Base-by-base conservation (phyloP, 2,888 invertebrate genomes). In the Epiperipatus broadwayi region DNA sequence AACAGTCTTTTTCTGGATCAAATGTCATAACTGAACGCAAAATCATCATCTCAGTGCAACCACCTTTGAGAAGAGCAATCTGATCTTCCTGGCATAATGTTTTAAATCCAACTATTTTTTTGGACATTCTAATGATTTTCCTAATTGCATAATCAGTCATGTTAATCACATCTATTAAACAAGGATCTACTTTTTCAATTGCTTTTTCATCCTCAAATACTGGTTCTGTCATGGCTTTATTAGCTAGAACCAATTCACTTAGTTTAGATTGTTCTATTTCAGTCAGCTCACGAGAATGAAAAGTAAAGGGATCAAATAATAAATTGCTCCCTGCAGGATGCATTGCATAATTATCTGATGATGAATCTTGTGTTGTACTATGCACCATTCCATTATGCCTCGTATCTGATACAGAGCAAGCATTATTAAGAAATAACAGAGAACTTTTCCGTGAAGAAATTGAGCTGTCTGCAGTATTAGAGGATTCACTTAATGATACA, bases 31-130 rank as follows among this genome's bases (percentile, higher is more conserved):
- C 83, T 46, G 91, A 87, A 10, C 89, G 68, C 37, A 95, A 68
- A 41, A 95, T 78, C 74, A 95, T 78, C 74, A 95, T 79, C 62
- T 95, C 93, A 34, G 85, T 87, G 53, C 87, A 87, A 1, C 91
- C 87, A 1, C 89, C 87, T 58, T 87, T 89, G 5, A 89, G 59
- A 8, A 85, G 62, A 15, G 75, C 72, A 37, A 84, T 73, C 63
- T 93, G 91, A 59, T 93, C 91, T 50, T 83, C 84, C 53, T 89
- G 84, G 53, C 84, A 83, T 71, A 95, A 77, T 52, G 77, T 78
- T 56, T 80, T 79, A 60, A 95, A 95, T 2, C 83, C 80, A 52
- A 55, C 59, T 35, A 72, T 56, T 45, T 63, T 59, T 48, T 71
- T 71, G 8, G 68, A 64, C 63, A 70, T 70, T 50, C 66, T 65